Evolutionary conservation across 2,797 vertebrate species (phyloP).

Genomic region (Dromococcyx pavoninus): DNA sequence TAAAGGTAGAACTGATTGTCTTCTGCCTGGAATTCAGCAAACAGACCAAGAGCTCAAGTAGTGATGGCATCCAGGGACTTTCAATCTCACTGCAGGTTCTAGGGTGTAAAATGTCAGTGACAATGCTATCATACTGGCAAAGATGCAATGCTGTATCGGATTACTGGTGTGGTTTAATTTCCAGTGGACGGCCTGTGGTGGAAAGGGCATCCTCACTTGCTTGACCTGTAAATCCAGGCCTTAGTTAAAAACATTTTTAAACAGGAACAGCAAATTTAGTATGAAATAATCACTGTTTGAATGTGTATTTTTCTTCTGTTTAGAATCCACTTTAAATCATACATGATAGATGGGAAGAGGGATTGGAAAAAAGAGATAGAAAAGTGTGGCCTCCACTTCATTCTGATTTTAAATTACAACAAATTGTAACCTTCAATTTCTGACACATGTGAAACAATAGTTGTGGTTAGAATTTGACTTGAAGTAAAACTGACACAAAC

Average conservation of each 20-base stretch:
- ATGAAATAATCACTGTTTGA: background rate
- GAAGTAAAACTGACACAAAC: background rate
- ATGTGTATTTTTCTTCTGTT: background rate
- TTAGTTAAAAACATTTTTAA: background rate
- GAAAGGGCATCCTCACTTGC: background rate
- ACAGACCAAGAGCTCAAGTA: conserved; percentile 25
- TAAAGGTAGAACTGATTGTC: background rate
- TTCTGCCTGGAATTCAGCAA: conserved; percentile 22
- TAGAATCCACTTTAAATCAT: background rate
- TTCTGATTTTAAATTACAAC: background rate
- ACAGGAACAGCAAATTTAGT: background rate
- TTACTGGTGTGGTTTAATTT: conserved; percentile 39
- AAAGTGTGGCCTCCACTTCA: background rate
- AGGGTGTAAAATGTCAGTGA: background rate
- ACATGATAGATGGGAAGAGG: background rate
- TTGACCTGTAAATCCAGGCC: background rate
- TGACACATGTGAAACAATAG: background rate
- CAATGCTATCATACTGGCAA: background rate
- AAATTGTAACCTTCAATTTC: background rate
- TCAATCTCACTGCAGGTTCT: conserved; percentile 33
- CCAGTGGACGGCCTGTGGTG: background rate
- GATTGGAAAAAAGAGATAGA: background rate
- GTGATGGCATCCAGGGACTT: conserved; percentile 9
- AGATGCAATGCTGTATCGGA: background rate
- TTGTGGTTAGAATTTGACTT: background rate